phyloP scores from a whole-genome alignment of 2,113 vertebrate species.

The Siphamia tubifer region DNA sequence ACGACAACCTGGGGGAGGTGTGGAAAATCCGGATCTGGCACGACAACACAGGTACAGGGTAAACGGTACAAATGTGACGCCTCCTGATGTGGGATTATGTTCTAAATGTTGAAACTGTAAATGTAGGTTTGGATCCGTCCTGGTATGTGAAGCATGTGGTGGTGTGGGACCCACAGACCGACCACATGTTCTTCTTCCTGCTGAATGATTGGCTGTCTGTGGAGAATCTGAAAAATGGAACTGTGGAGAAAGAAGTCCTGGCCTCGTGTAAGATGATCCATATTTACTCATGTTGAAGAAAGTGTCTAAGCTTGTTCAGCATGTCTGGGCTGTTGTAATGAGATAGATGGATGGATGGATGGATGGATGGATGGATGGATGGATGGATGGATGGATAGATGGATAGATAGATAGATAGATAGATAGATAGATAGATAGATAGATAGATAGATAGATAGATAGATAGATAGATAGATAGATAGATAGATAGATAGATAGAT shows the following conservation, averaged over 20 bases:
- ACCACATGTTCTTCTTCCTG: conserved; percentile 83
- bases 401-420: too few relatives aligned
- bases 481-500: too few relatives aligned
- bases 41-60: conserved; percentile 83
- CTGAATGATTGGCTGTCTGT: conserved; percentile 86
- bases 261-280: conserved; percentile 76
- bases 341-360: too few relatives aligned
- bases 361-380: too few relatives aligned
- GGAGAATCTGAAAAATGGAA: conserved; percentile 77
- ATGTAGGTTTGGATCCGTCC: conserved; percentile 79
- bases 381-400: too few relatives aligned
- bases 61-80: too few relatives aligned
- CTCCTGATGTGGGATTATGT: too few relatives aligned
- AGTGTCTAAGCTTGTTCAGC: too few relatives aligned
- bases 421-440: too few relatives aligned
- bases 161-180: conserved; percentile 82
- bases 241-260: conserved; percentile 82
- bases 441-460: too few relatives aligned
- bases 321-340: too few relatives aligned
- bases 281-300: neutral
- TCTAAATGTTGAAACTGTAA: neutral
- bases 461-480: too few relatives aligned
- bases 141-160: conserved; percentile 83
- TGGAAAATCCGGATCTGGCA: conserved; percentile 87
- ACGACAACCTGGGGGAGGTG: conserved; percentile 79